These are phyloP conservation scores for Cynopterus brachyotis DNA, from an alignment of 2,113 vertebrate species.

Conservation along the genomic window DNA sequence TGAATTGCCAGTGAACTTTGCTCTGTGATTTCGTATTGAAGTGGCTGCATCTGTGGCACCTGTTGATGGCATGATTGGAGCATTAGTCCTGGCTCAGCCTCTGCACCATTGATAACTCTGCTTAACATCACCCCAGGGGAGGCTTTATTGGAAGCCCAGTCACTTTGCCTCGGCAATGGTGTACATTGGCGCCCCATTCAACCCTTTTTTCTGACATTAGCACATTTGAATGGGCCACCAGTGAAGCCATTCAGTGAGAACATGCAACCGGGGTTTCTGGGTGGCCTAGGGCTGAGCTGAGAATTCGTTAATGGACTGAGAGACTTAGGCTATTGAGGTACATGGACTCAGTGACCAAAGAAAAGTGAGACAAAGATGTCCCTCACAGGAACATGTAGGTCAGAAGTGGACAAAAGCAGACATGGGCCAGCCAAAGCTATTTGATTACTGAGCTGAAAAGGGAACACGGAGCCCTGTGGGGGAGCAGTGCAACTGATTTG, in stretches of 20 bases:
- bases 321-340: constrained; percentile 85
- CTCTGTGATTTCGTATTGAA: constrained; percentile 81
- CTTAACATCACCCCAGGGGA: constrained; percentile 84
- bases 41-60: constrained; percentile 84
- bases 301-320: constrained; percentile 87
- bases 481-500: background rate
- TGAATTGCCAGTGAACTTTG: constrained; percentile 82
- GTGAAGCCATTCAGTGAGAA: constrained; percentile 87
- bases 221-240: constrained; percentile 89
- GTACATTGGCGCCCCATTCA: constrained; percentile 83
- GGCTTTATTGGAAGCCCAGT: constrained; percentile 84
- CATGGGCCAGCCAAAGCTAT: constrained; percentile 76
- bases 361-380: constrained; percentile 89
- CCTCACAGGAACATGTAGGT: constrained; percentile 81
- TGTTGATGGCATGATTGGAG: constrained; percentile 86
- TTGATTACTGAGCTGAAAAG: constrained; percentile 78
- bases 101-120: constrained; percentile 83
- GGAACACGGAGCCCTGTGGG: background rate
- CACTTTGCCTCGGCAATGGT: constrained; percentile 87
- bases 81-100: constrained; percentile 84
- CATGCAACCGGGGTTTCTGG: constrained; percentile 85
- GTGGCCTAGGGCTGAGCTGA: constrained; percentile 83
- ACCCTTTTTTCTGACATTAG: constrained; percentile 83
- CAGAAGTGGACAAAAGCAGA: constrained; percentile 84
- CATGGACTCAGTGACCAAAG: constrained; percentile 90